Percentiles rank a stretch among this genome's conserved stretches.
These are phyloP conservation scores for Drosophila multiciliata DNA, from an alignment of 2,888 invertebrate species.

Conservation along the genomic window DNA sequence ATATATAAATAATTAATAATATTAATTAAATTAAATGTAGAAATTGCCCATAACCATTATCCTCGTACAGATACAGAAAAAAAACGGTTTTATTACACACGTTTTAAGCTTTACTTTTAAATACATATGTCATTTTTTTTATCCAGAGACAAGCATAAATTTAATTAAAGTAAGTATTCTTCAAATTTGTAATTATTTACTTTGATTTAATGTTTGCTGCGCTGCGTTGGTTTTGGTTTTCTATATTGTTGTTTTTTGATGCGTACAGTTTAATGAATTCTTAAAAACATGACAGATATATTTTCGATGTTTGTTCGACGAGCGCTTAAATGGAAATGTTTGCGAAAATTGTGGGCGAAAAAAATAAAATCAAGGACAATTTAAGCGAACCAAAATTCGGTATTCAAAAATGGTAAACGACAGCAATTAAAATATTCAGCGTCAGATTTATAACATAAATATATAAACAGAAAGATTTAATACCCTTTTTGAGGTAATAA, in stretches of 20 bases:
- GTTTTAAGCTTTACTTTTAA: neutral
- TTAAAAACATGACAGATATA: constrained; percentile 31
- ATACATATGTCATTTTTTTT: neutral
- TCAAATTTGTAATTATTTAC: neutral
- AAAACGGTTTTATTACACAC: neutral
- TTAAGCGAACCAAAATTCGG: constrained; percentile 1
- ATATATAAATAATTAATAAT: neutral
- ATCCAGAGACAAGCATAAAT: neutral
- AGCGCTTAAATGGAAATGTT: constrained; percentile 27
- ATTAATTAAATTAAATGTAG: neutral
- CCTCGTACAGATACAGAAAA: neutral
- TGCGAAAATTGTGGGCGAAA: neutral
- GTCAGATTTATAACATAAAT: constrained; percentile 19
- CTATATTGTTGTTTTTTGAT: constrained; percentile 29
- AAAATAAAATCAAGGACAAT: constrained; percentile 3
- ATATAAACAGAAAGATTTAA: neutral
- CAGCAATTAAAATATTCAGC: constrained; percentile 51
- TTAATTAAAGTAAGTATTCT: neutral
- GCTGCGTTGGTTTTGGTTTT: neutral
- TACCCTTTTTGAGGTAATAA: neutral
- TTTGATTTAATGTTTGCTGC: neutral
- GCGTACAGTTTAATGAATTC: constrained; percentile 39
- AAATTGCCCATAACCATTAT: neutral
- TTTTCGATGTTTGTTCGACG: constrained; percentile 32
- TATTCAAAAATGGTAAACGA: constrained; percentile 31